Evolutionary conservation across 2,888 invertebrate species (phyloP), one percentile per base, ranked within the genome.

Genomic region (Hypena proboscidalis): DNA sequence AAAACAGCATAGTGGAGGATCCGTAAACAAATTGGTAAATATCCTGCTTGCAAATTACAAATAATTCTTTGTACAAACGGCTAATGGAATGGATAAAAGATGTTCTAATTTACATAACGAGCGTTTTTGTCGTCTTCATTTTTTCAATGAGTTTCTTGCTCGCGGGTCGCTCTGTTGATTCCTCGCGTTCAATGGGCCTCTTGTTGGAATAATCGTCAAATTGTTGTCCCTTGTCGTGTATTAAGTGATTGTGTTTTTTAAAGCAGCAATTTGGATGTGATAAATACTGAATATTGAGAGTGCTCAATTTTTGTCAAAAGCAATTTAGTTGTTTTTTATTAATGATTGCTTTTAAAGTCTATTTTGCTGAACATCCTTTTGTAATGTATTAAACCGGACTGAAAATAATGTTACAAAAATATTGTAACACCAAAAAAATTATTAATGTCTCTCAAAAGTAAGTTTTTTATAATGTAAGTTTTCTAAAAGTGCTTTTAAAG

Each of bases 91-190:
- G 74, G 77, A 85, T 83, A 84, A 81, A 80, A 81, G 74, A 83
- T 78, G 75, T 77, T 77, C 74, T 80, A 78, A 85, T 85, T 85
- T 84, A 70, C 83, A 83, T 85, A 85, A 85, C 77, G 83, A 80
- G 73, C 68, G 75, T 73, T 82, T 78, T 73, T 66, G 67, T 53
- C 63, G 68, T 77, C 70, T 78, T 80, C 70, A 76, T 79, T 82
- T 80, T 82, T 77, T 68, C 73, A 70, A 56, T 51, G 48, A 53
- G 33, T 47, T 42, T 46, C 32, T 44, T 26, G 23, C 17, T 10
- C 17, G 11, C 9, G 34, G 34, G 30, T 39, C 47, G 8, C 29
- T 9, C 25, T 43, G 45, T 57, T 70, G 71, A 64, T 67, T 55
- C 58, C 66, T 60, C 54, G 46, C 55, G 50, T 70, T 76, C 71